Evolutionary conservation across 2,888 invertebrate genomes (phyloP).

Genomic region (Cybosia mesomella): DNA sequence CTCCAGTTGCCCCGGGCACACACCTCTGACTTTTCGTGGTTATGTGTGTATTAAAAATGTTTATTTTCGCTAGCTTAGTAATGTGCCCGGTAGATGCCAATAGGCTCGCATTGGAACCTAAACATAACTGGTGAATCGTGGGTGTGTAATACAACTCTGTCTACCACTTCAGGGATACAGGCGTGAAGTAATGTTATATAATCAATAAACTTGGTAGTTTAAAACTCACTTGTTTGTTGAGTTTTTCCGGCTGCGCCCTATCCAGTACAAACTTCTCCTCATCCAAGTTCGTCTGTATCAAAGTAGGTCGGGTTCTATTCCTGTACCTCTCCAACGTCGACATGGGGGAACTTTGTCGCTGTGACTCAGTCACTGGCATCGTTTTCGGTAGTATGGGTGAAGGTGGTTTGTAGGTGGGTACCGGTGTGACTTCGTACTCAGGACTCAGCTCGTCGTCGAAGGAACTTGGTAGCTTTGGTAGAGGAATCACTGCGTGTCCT

Average conservation of each 20-base stretch:
- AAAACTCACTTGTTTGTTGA: constrained; percentile 79
- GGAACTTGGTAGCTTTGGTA: constrained; percentile 88
- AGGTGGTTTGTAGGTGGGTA: constrained; percentile 70
- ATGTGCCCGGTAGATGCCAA: no score
- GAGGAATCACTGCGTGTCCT: constrained; percentile 88
- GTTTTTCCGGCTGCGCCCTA: constrained; percentile 86
- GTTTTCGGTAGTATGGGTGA: constrained; percentile 74
- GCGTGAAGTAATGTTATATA: no score
- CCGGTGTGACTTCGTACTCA: constrained; percentile 68
- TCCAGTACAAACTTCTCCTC: constrained; percentile 92
- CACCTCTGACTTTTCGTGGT: no score
- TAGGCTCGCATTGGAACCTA: no score
- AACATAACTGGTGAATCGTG: no score
- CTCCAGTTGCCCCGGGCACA: no score
- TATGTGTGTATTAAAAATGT: no score
- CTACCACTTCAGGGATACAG: no score
- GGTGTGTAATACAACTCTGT: no score
- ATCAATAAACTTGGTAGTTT: no score
- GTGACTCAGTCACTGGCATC: constrained; percentile 57
- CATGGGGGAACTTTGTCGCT: constrained; percentile 73
- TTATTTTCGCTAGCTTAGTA: no score
- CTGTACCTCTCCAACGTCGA: constrained; percentile 82
- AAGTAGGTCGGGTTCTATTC: constrained; percentile 74
- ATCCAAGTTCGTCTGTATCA: constrained; percentile 75
- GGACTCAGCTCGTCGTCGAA: constrained; percentile 77